Base-by-base conservation (phyloP, 1,140 invertebrate genomes). In the Achroia grisella region DNA sequence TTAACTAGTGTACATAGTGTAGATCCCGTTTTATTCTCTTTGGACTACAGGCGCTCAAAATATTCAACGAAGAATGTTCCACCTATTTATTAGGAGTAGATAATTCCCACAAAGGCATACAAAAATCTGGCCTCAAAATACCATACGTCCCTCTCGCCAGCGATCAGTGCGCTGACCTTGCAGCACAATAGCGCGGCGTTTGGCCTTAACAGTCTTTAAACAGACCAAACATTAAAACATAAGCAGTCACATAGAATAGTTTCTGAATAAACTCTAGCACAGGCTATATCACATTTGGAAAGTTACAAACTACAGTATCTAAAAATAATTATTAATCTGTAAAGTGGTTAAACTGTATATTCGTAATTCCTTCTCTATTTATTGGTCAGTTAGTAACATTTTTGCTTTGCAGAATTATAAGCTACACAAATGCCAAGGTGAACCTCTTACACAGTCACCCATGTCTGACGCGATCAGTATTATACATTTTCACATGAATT, bases 351-450 rank as follows among this genome's bases (percentile, higher is more conserved):
- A 11, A 37, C 17, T 37, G 8, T 17, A 37, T 15, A 37, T 37
- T 37, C n/a, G 2, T 10, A 37, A 37, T 37, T 37, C 14, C 35
- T 17, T 17, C n/a, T 37, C 14, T 10, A 15, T 10, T 10, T 37
- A 41, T 36, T 30, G 28, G 39, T 12, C 11, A 36, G 33, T 11
- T 11, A 35, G 11, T 30, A 48, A 53, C 44, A 56, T 50, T 51
- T 48, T 51, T 31, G 27, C 42, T 59, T 47, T 54, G 44, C 51
- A 56, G 48, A 62, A 50, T 55, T 65, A 59, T 54, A 47, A 49
- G 52, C 47, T 48, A 54, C 53, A 10, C 69, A 80, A 80, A 80
- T 80, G 76, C 71, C 76, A 80, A 80, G 76, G 76, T 70, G 59
- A 80, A 67, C 70, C 33, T 56, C 62, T 71, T 59, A 59, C 51